Conservation (phyloP, 2,113 vertebrate genomes). For the Phaethornis superciliosus region DNA sequence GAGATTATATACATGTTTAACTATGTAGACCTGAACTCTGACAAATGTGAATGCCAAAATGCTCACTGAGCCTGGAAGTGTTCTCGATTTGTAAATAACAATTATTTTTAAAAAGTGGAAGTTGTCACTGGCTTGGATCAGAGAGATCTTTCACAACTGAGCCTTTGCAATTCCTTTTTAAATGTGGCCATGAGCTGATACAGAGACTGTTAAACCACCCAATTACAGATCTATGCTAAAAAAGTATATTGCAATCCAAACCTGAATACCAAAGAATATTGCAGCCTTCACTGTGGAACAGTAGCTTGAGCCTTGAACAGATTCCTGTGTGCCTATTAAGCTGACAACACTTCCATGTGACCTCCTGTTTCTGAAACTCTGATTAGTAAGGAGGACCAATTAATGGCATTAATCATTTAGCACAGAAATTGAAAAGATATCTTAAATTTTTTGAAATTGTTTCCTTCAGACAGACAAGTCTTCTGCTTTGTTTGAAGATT, state of each 20-base stretch:
- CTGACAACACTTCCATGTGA: neutral
- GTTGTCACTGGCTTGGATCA: neutral
- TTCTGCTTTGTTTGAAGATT: neutral
- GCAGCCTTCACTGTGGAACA: neutral
- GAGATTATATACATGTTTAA: neutral
- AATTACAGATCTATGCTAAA: neutral
- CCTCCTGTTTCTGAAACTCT: neutral
- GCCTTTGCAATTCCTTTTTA: neutral
- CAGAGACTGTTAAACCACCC: neutral
- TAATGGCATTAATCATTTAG: conserved; percentile 1
- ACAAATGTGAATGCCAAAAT: neutral
- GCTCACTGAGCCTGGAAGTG: neutral
- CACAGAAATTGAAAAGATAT: neutral
- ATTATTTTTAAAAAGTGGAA: neutral
- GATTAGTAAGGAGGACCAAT: neutral
- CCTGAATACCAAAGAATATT: neutral
- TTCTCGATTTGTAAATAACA: neutral
- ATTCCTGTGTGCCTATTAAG: neutral
- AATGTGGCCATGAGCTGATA: neutral
- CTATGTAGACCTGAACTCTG: neutral
- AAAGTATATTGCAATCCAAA: neutral
- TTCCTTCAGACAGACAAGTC: neutral
- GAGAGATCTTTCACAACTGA: neutral
- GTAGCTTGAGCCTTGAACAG: neutral
- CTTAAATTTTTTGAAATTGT: neutral